These are phyloP conservation scores for Aproaerema taeniolella DNA, from an alignment of 2,888 invertebrate species.

Conservation along the genomic window DNA sequence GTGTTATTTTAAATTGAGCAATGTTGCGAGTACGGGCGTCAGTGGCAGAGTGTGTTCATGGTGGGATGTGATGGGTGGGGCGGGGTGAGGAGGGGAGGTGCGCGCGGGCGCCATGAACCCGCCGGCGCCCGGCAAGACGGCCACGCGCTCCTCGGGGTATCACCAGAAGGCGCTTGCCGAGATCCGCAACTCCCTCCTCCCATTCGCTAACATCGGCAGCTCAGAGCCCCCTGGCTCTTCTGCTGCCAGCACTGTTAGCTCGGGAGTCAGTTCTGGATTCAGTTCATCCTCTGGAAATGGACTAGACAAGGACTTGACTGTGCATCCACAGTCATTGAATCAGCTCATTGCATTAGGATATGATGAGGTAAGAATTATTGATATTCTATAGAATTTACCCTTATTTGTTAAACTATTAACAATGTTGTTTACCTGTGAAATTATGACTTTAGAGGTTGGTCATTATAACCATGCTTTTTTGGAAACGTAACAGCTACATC, in stretches of 20 bases:
- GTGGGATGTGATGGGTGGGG: conserved; percentile 72
- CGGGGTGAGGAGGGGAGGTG: conserved; percentile 60
- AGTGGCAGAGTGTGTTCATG: conserved; percentile 20
- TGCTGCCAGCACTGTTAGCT: conserved; percentile 84
- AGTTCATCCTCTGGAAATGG: conserved; percentile 78
- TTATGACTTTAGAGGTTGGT: too few relatives aligned
- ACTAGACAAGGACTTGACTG: conserved; percentile 80
- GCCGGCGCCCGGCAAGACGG: conserved; percentile 79
- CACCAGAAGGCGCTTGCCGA: conserved; percentile 92
- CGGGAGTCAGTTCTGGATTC: conserved; percentile 77
- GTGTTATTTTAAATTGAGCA: too few relatives aligned
- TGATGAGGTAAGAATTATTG: conserved; percentile 84
- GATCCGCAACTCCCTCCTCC: conserved; percentile 88
- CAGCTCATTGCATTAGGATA: conserved; percentile 85
- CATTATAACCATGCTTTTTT: too few relatives aligned
- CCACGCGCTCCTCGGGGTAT: conserved; percentile 86
- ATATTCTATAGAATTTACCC: too few relatives aligned
- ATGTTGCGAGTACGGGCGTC: too few relatives aligned
- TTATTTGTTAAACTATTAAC: too few relatives aligned
- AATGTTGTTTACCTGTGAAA: too few relatives aligned
- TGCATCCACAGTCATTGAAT: conserved; percentile 79
- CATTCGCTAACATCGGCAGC: conserved; percentile 83
- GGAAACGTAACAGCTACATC: too few relatives aligned
- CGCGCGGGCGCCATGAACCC: conserved; percentile 78
- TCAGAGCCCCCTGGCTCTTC: conserved; percentile 83